Base-by-base conservation (phyloP, 2,888 invertebrate genomes). In the Linyphia triangularis region DNA sequence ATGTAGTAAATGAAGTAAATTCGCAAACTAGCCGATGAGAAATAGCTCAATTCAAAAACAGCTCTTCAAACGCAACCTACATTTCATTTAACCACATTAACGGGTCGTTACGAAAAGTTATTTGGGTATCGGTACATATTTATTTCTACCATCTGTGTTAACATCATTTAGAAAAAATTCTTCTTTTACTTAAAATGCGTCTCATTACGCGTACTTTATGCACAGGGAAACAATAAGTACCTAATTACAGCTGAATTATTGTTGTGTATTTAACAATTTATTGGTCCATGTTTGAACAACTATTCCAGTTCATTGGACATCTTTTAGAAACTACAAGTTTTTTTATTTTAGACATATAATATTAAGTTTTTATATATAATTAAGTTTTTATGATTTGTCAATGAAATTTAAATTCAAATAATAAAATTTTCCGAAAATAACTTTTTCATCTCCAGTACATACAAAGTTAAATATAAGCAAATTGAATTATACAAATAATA, bases 61-160 rank as follows among this genome's bases (percentile, higher is more conserved):
- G 85, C 85, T 85, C 30, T 16, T 33, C 33, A 51, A 75, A 67
- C 37, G n/a, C 30, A 69, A 28, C 69, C 85, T 30, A 85, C 77
- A 75, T 77, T 67, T 57, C 69, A 77, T 77, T 51, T 77, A 85
- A 85, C 69, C 77, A 77, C 67, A 85, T 85, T 85, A 85, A 77
- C 85, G 77, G 77, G 40, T 77, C 85, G 77, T 85, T 77, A 85
- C 22, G n/a, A n/a, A n/a, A n/a, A n/a, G n/a, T n/a, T n/a, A n/a
- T n/a, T n/a, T n/a, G n/a, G n/a, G n/a, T n/a, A n/a, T n/a, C n/a
- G n/a, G n/a, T n/a, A n/a, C n/a, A n/a, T n/a, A n/a, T n/a, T n/a
- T n/a, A n/a, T n/a, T n/a, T n/a, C n/a, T n/a, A n/a, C n/a, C n/a
- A n/a, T n/a, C n/a, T n/a, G n/a, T 69, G 61, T 28, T 77, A 57